phyloP scores from a whole-genome alignment of 2,797 vertebrate genomes.

The Halcyon leucocephala region DNA sequence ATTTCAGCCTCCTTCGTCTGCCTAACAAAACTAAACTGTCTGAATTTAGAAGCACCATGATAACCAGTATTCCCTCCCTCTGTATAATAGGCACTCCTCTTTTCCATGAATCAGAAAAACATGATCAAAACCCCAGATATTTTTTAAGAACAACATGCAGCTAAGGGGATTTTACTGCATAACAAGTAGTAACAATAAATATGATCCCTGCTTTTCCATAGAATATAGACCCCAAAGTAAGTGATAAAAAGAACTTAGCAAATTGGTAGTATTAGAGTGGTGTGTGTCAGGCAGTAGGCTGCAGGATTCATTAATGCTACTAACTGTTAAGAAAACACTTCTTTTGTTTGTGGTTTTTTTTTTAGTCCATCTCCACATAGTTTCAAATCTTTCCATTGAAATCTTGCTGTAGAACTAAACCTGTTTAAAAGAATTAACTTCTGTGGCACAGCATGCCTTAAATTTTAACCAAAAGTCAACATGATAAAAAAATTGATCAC shows the following conservation, averaged over 20 bases:
- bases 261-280: background rate
- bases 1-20: background rate
- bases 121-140: background rate
- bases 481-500: slow-evolving; percentile 18
- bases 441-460: background rate
- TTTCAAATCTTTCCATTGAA: background rate
- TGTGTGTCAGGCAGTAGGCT: background rate
- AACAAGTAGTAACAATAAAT: background rate
- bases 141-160: background rate
- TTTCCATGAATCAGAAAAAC: background rate
- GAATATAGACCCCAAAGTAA: background rate
- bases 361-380: background rate
- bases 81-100: background rate
- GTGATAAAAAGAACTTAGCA: background rate
- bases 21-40: background rate
- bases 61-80: background rate
- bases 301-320: background rate
- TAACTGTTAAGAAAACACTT: background rate
- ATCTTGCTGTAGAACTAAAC: background rate
- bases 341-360: background rate
- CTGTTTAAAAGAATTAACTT: background rate
- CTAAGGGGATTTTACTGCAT: background rate
- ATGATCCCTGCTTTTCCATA: background rate
- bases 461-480: background rate
- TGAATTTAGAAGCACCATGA: background rate